phyloP scores from a whole-genome alignment of 2,888 invertebrate species.

The Hanleya hanleyi region DNA sequence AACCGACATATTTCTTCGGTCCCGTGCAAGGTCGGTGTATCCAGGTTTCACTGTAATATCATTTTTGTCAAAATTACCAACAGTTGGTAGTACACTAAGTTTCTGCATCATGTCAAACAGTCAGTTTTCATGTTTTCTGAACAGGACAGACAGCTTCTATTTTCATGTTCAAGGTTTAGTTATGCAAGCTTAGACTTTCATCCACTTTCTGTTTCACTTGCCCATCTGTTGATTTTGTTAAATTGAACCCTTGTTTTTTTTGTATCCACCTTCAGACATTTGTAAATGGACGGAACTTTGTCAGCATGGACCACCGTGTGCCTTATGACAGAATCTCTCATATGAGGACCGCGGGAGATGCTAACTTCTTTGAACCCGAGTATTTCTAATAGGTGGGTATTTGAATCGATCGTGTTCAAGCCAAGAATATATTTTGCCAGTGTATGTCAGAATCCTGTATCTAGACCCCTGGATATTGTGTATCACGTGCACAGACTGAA shows the following conservation, averaged over 20 bases:
- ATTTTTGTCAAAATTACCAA: no score
- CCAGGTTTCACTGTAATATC: no score
- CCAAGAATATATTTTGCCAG: no score
- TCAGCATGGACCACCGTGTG: conserved; percentile 46
- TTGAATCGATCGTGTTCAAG: no score
- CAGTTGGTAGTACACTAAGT: no score
- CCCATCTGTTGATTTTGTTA: background rate
- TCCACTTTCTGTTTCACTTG: no score
- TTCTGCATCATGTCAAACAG: background rate
- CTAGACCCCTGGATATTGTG: no score
- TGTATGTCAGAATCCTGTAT: no score
- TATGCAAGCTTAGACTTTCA: background rate
- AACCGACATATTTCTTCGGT: no score
- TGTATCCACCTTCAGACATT: conserved; percentile 41
- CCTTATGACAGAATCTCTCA: conserved; percentile 41
- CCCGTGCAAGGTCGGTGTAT: no score
- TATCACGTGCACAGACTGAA: no score
- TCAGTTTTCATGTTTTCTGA: background rate
- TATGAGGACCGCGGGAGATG: conserved; percentile 43
- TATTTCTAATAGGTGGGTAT: no score
- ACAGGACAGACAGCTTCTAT: background rate
- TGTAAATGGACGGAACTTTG: conserved; percentile 46
- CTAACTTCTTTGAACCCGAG: conserved; percentile 54
- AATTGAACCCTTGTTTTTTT: background rate
- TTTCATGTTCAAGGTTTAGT: background rate